Conservation (phyloP, 2,113 vertebrate species). For the Lontra canadensis region DNA sequence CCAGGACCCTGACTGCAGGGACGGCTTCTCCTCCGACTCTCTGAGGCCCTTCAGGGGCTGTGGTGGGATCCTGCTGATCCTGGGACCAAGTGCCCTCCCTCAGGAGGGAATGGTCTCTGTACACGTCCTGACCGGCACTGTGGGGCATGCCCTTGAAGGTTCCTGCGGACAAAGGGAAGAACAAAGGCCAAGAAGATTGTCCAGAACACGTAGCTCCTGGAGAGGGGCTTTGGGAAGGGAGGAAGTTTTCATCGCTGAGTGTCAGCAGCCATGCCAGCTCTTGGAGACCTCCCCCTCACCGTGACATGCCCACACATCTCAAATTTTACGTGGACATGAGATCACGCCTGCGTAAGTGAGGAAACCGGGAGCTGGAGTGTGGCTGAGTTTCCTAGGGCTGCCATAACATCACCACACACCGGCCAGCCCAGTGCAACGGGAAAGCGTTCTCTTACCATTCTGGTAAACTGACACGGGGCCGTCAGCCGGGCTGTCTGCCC, state of each 20-base stretch:
- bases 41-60: neutral
- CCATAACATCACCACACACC: neutral
- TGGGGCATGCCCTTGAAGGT: neutral
- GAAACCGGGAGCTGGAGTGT: neutral
- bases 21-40: neutral
- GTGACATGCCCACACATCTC: neutral
- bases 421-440: neutral
- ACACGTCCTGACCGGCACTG: neutral
- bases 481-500: neutral
- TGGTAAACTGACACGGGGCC: neutral
- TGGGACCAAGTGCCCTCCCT: neutral
- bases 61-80: neutral
- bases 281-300: neutral
- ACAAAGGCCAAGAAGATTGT: too few relatives aligned
- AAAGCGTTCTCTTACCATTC: neutral
- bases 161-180: neutral
- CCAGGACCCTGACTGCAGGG: rapidly evolving
- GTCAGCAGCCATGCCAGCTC: neutral
- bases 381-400: neutral
- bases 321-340: too few relatives aligned
- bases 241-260: rapidly evolving
- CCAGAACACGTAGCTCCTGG: neutral
- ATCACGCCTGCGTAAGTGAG: neutral
- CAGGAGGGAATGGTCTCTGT: neutral
- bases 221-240: neutral